Evolutionary conservation across 2,888 invertebrate species (phyloP).

Genomic region (Eupithecia centaureata): DNA sequence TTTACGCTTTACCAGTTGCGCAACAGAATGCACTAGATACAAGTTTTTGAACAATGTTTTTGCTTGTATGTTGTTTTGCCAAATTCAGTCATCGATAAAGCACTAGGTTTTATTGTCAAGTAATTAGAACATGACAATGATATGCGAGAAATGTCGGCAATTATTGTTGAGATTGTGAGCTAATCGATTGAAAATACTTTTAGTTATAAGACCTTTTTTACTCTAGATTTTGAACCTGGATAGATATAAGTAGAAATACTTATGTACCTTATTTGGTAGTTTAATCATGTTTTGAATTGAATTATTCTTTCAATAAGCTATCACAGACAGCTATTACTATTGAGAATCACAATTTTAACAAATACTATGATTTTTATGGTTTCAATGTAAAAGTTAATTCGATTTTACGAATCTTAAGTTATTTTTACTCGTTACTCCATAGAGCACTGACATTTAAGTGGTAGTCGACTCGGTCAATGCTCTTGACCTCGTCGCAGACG

Average conservation of each 20-base stretch:
- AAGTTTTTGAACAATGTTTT: constrained; percentile 30
- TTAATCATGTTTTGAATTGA: not conserved
- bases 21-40: constrained; percentile 47
- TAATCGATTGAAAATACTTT: not conserved
- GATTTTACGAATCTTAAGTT: not conserved
- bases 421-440: constrained; percentile 14
- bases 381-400: not conserved
- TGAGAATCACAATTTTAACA: no score
- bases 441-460: constrained; percentile 29
- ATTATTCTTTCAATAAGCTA: not conserved
- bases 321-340: no score
- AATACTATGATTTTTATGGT: no score
- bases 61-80: constrained; percentile 23
- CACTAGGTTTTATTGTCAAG: constrained; percentile 15
- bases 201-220: not conserved
- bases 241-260: not conserved
- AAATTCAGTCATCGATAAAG: constrained; percentile 25
- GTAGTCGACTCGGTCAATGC: constrained; percentile 69
- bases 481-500: constrained; percentile 65
- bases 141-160: constrained; percentile 15
- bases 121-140: constrained; percentile 27
- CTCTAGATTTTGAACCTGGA: not conserved
- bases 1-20: constrained; percentile 58
- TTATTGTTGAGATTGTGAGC: not conserved
- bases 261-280: not conserved